These are phyloP conservation scores for Rugalucina vietnamica DNA, from an alignment of 2,888 invertebrate genomes.

Conservation along the genomic window DNA sequence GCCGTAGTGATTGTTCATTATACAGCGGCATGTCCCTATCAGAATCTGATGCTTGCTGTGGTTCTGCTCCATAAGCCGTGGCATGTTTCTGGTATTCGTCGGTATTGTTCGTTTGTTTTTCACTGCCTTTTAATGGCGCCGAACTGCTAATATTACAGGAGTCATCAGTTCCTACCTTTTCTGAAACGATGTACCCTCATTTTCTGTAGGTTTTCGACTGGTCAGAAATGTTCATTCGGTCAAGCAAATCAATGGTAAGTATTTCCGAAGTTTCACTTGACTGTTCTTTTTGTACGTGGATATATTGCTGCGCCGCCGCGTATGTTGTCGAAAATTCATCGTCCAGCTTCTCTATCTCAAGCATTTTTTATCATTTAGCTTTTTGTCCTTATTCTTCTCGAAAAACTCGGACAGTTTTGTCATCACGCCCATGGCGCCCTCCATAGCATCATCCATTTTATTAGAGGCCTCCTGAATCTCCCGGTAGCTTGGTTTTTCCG, in stretches of 20 bases:
- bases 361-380: background rate
- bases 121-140: background rate
- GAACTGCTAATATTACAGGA: constrained; percentile 2
- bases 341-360: background rate
- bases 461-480: too few species aligned
- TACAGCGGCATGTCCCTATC: too few species aligned
- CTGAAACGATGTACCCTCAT: background rate
- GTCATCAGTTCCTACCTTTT: background rate
- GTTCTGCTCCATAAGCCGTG: constrained; percentile 1
- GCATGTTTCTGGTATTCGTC: background rate
- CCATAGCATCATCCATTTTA: background rate
- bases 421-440: background rate
- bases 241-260: background rate
- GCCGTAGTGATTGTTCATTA: background rate
- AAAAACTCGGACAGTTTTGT: background rate
- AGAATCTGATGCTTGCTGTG: constrained; percentile 5
- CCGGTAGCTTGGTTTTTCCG: background rate
- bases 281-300: constrained; percentile 1
- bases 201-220: constrained; percentile 2
- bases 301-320: background rate
- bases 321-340: too few species aligned
- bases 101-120: background rate
- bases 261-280: background rate
- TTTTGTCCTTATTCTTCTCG: background rate
- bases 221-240: background rate